phyloP scores from a whole-genome alignment of 2,888 invertebrate species.

The Melieria crassipennis region DNA sequence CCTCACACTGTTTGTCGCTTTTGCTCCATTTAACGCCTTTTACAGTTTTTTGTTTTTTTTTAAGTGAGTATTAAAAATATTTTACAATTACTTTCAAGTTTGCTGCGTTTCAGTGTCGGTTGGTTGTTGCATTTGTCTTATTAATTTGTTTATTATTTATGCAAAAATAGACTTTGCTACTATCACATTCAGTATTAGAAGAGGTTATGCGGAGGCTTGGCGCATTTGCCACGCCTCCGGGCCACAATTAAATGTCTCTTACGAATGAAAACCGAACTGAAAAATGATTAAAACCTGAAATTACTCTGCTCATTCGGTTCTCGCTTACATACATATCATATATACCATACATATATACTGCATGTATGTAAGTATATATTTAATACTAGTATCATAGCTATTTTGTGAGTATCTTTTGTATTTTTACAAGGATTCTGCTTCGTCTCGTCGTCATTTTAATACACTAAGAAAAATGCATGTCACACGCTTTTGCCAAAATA shows the following conservation, averaged over 20 bases:
- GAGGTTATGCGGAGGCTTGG: constrained; percentile 46
- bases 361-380: constrained; percentile 10
- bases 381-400: constrained; percentile 61
- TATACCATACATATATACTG: not conserved
- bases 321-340: not conserved
- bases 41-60: too few species aligned
- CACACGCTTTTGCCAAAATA: too few species aligned
- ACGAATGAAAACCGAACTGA: not conserved
- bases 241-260: not conserved
- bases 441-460: too few species aligned
- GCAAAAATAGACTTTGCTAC: constrained; percentile 53
- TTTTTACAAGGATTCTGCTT: constrained; percentile 52
- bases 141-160: constrained; percentile 41
- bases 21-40: too few species aligned
- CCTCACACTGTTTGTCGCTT: too few species aligned
- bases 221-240: too few species aligned
- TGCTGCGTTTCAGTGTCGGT: too few species aligned
- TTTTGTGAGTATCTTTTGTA: constrained; percentile 62
- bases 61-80: too few species aligned
- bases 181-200: constrained; percentile 57
- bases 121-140: too few species aligned
- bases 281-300: not conserved
- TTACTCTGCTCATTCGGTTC: not conserved
- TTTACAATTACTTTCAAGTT: too few species aligned
- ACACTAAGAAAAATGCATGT: too few species aligned